A percentile compares a stretch with the other conserved stretches of the same genome.
Conservation (phyloP, 2,888 invertebrate species). For the Tetrapedia diversipes region DNA sequence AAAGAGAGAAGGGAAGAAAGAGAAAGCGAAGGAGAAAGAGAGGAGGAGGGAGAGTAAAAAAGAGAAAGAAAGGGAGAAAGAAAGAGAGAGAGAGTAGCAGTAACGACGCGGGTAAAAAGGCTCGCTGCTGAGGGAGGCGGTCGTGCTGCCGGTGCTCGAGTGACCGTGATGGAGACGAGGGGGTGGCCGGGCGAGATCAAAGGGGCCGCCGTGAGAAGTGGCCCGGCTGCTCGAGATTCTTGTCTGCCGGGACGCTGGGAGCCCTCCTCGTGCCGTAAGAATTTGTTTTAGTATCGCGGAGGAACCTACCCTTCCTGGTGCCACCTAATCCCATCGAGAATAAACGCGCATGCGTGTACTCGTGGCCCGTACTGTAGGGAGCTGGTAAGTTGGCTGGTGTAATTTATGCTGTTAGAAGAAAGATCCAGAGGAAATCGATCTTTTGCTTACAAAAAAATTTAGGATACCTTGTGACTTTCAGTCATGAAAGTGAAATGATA, state of each 20-base stretch:
- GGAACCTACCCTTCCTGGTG: constrained; percentile 62
- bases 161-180: constrained; percentile 72
- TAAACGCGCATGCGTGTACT: not conserved
- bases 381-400: not conserved
- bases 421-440: too few relatives aligned
- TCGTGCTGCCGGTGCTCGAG: constrained; percentile 62
- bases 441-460: too few relatives aligned
- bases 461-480: too few relatives aligned
- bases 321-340: constrained; percentile 37
- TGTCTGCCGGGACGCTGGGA: constrained; percentile 78
- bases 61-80: too few relatives aligned
- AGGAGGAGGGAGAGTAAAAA: too few relatives aligned
- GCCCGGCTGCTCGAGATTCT: constrained; percentile 81
- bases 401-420: too few relatives aligned
- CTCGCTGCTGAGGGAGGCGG: constrained; percentile 58
- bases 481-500: too few relatives aligned
- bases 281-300: constrained; percentile 77
- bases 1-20: too few relatives aligned
- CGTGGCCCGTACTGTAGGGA: not conserved
- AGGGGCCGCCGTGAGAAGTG: constrained; percentile 81
- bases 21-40: too few relatives aligned
- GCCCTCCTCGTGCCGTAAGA: constrained; percentile 72
- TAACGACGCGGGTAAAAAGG: constrained; percentile 61
- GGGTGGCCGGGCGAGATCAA: constrained; percentile 77
- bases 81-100: constrained; percentile 26